phyloP scores from a whole-genome alignment of 1,140 invertebrate genomes.

The Antheraea mylitta region DNA sequence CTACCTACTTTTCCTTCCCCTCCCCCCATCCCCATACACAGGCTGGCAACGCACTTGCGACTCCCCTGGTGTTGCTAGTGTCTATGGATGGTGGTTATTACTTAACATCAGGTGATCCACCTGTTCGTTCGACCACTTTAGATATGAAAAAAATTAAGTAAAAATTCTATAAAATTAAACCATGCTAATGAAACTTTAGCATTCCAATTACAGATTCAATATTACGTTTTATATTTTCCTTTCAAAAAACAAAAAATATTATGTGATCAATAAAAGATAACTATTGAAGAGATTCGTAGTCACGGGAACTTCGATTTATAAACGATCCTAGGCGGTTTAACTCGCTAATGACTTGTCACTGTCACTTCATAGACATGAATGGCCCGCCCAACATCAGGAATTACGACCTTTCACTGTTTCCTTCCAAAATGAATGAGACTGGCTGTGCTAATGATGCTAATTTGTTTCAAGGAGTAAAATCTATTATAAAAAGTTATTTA shows the following conservation, averaged over 20 bases:
- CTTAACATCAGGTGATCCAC: too few relatives aligned
- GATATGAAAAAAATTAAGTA: too few relatives aligned
- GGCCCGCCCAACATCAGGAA: constrained; percentile 7
- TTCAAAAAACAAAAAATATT: background rate
- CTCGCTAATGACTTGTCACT: constrained; percentile 59
- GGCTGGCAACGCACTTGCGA: too few relatives aligned
- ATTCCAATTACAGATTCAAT: too few relatives aligned
- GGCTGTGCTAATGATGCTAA: background rate
- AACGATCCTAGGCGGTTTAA: background rate
- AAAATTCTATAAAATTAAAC: too few relatives aligned
- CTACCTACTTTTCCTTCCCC: too few relatives aligned
- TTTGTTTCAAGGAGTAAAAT: background rate
- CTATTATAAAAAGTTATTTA: background rate
- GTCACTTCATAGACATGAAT: constrained; percentile 39
- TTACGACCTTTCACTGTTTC: background rate
- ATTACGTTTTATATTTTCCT: background rate
- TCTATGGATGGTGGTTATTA: too few relatives aligned
- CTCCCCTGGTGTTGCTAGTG: too few relatives aligned
- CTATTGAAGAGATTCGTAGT: background rate
- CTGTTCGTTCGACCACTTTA: too few relatives aligned
- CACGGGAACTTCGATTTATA: background rate
- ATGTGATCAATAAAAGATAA: background rate
- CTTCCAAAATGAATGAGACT: constrained; percentile 9
- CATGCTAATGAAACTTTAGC: too few relatives aligned
- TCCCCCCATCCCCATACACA: too few relatives aligned